Evolutionary conservation across 2,797 vertebrate genomes (phyloP), one percentile per base, ranked within the genome.

Genomic region (Pteropus rufus): DNA sequence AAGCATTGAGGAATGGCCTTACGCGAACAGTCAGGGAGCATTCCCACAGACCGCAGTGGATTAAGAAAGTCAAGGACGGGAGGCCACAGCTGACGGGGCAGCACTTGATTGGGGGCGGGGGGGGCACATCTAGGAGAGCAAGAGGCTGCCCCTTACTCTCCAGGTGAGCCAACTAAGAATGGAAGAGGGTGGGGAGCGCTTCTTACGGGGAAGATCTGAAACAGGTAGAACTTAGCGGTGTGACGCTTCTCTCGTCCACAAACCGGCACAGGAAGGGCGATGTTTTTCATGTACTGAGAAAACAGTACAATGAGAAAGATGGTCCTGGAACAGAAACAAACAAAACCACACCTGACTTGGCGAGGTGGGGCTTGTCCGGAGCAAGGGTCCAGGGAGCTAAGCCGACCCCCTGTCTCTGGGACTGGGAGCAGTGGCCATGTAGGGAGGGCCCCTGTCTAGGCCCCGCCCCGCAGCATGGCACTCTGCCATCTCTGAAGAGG

Each of bases 141-240:
- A 23, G 26, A 56, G n/a, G 60, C 36, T 41, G 46, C 18, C 52
- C 19, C 23, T 36, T 10, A 4, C 26, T 34, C n/a, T 76, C 90
- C 31, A 15, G 23, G 52, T 9, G 12, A 77, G 54, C 36, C 41
- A 10, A 0, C 19, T 31, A 9, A 52, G 56, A 26, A 36, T 2
- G 41, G 49, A 62, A 15, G 58, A 0, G 16, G 34, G 31, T 1
- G 3, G 67, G 19, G 73, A 29, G 58, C 29, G 39, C 14, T 93
- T 98, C 99, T 0, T 98, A 99, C 99, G 19, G 99, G 99, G 81
- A 99, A 99, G 97, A 99, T 99, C 98, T 99, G 99, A 98, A 99
- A 99, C 97, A 99, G 36, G 94, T 99, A 98, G 76, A 99, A 91
- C 23, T 97, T 98, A 65, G 98, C 98, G 83, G 98, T 97, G 96